These are phyloP conservation scores for Colistium nudipinnis DNA, from an alignment of 2,113 vertebrate species.

Conservation along the genomic window DNA sequence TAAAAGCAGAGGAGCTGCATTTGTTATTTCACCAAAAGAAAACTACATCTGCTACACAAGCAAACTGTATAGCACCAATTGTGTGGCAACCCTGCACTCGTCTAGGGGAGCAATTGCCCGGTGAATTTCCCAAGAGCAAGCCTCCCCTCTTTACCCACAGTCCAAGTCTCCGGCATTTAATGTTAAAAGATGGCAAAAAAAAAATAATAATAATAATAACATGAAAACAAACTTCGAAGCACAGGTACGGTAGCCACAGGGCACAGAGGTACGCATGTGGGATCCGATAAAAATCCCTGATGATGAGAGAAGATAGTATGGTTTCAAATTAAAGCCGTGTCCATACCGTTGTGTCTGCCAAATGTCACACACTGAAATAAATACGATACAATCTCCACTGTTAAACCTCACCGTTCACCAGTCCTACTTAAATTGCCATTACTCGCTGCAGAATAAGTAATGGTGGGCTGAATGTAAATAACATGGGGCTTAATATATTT, in stretches of 20 bases:
- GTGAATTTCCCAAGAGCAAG: neutral
- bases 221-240: neutral
- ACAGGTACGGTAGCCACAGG: neutral
- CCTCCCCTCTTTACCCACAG: too few species aligned
- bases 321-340: neutral
- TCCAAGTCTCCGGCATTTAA: too few species aligned
- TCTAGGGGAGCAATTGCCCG: neutral
- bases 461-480: conserved; percentile 62
- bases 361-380: too few species aligned
- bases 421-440: conserved; percentile 32
- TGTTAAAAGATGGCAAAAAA: too few species aligned
- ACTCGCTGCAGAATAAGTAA: conserved; percentile 46
- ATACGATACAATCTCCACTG: too few species aligned
- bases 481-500: conserved; percentile 43
- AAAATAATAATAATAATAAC: too few species aligned
- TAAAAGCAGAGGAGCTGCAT: neutral
- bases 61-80: neutral
- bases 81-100: neutral
- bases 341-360: neutral
- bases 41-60: neutral
- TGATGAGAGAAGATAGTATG: neutral
- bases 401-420: too few species aligned
- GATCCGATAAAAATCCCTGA: neutral
- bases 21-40: neutral
- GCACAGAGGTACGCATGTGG: neutral